Conservation (phyloP, 2,113 vertebrate genomes). For the Tiliqua scincoides region DNA sequence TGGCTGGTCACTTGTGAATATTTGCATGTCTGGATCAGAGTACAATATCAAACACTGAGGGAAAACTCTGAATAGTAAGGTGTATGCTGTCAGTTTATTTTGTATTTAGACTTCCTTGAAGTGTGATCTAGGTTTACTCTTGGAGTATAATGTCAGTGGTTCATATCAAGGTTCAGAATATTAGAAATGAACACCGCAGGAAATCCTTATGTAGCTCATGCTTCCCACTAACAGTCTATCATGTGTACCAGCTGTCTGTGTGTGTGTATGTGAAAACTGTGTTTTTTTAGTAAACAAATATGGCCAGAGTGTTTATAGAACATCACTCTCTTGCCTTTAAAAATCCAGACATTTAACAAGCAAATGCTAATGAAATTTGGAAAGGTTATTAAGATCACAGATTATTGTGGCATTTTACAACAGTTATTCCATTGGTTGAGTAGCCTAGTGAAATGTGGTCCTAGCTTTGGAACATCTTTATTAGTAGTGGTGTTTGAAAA, state of each 20-base stretch:
- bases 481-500: too few relatives aligned
- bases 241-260: not conserved
- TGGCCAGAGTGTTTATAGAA: accelerated
- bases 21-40: not conserved
- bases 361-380: slow-evolving; percentile 36
- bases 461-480: not conserved
- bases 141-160: not conserved
- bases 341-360: not conserved
- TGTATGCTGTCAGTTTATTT: not conserved
- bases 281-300: accelerated
- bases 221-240: not conserved
- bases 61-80: not conserved
- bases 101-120: not conserved
- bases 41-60: too few relatives aligned
- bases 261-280: not conserved
- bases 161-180: not conserved
- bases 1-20: not conserved
- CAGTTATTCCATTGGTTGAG: slow-evolving; percentile 5
- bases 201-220: not conserved
- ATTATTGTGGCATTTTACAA: accelerated
- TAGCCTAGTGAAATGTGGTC: not conserved
- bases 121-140: not conserved
- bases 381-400: not conserved
- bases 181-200: not conserved
- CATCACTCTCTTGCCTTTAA: not conserved